Base-by-base conservation (phyloP, 2,113 vertebrate genomes). In the Trachemys scripta region DNA sequence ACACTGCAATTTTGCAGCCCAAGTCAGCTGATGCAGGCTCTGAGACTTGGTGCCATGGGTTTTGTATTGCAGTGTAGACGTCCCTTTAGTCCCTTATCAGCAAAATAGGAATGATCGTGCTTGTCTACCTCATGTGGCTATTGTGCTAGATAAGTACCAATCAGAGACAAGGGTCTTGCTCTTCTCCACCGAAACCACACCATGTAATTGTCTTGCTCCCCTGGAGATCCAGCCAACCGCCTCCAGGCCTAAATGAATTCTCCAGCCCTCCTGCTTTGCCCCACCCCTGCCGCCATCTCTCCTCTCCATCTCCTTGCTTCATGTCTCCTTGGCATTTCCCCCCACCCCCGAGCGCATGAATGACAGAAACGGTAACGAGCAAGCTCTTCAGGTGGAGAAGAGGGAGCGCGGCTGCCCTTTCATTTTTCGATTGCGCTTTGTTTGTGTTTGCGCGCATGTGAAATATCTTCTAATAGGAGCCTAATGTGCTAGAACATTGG, bases 401-500 rank as follows among this genome's bases (percentile, higher is more conserved):
- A 83, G 38, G 89, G 56, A 80, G 56, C n/a, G 90, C 3, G 20
- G 83, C 85, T 82, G 89, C 87, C 86, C 9, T 5, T 84, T 76
- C 91, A 1, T 50, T 50, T 24, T 88, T 57, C 84, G 86, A 87
- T 11, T 0, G 0, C 84, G 3, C 86, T 84, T 57, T 27, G 3
- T 54, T 80, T 81, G 90, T 81, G 56, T 95, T 95, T 90, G 96
- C 90, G 47, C 45, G 9, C 10, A 12, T 42, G 80, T 79, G 92
- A 96, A 91, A 81, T 90, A 27, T 57, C 84, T 94, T n/a, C 93
- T 93, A 83, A 25, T 72, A 85, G 92, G 93, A 89, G 88, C 85
- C 89, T 94, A 88, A 95, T 86, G 97, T 78, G 93, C 95, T 95
- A 92, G 98, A 97, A 97, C 83, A 1, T 87, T 31, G 76, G 93